Evolutionary conservation across 2,113 vertebrate genomes (phyloP), one percentile per base, ranked within the genome.

Genomic region (Himantopus leucocephalus): DNA sequence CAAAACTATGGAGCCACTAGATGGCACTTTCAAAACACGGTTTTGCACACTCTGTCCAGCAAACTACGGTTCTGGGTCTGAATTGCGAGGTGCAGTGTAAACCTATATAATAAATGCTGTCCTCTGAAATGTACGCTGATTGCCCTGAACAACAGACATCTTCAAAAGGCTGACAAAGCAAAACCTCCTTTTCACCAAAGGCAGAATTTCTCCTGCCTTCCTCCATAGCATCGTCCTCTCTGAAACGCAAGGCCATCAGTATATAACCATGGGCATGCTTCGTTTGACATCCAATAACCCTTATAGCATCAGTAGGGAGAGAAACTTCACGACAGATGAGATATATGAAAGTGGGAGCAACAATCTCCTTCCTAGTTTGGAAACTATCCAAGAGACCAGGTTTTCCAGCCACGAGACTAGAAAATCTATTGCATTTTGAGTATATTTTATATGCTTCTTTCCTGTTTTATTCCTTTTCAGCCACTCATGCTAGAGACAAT

Each of bases 21-120:
- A 77, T 95, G 96, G 96, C 97, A 96, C 91, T 94, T 92, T 48
- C 20, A 73, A 92, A 87, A 83, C 84, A 18, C 2, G 8, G 3
- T 58, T 94, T 58, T 83, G 20, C 16, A 8, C 43, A 5, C 45
- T 59, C 13, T 16, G 30, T 9, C 30, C 48, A 5, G 16, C 13
- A 8, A 5, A 21, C 35, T 48, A 7, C 4, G 0, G 3, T 7
- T 22, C 41, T 34, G 32, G 9, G 17, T 29, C 30, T 43, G 43
- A 43, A 47, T 34, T 1, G 1, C 47, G 18, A 59, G 14, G 10
- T 37, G 55, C 5, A 0, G 20, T 35, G 23, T 32, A 52, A 74
- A 53, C 24, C 13, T 24, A 3, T 32, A 6, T 5, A 23, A 52
- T 41, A 66, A 83, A 63, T 22, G 15, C 6, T 58, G 7, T 20